These are phyloP conservation scores for Caenorhabditis inopinata DNA, from an alignment of 1,140 invertebrate species.

Conservation along the genomic window DNA sequence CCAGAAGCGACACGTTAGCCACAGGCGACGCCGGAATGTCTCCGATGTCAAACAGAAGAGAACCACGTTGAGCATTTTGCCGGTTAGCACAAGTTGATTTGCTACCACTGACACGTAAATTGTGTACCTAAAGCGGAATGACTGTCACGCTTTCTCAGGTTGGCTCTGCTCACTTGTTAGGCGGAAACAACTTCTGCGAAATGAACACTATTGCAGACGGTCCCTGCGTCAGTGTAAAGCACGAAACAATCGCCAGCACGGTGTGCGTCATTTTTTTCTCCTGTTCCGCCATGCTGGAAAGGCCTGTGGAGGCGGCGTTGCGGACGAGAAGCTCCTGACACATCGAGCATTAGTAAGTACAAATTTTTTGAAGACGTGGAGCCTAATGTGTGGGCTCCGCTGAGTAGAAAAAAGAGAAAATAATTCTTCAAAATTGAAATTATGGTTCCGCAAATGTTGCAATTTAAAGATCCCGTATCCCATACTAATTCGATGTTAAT, in stretches of 20 bases:
- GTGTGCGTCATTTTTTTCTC: slow-evolving; percentile 44
- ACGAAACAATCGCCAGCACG: slow-evolving; percentile 41
- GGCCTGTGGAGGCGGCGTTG: background rate
- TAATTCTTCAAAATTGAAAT: no score
- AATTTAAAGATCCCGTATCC: no score
- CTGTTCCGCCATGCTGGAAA: slow-evolving; percentile 34
- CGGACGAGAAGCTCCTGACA: slow-evolving; percentile 38
- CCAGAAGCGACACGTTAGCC: slow-evolving; percentile 25
- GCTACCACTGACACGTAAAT: slow-evolving; percentile 29
- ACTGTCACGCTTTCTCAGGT: no score
- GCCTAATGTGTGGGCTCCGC: background rate
- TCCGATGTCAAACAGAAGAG: slow-evolving; percentile 46
- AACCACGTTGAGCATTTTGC: slow-evolving; percentile 46
- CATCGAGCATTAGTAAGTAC: no score
- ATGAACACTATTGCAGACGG: slow-evolving; percentile 36
- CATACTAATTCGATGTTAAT: no score
- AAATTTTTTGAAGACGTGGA: no score
- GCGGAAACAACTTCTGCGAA: background rate
- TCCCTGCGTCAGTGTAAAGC: slow-evolving; percentile 46
- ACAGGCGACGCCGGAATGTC: slow-evolving; percentile 34
- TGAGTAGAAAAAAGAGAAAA: no score
- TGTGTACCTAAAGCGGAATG: slow-evolving; percentile 22
- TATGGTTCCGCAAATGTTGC: no score
- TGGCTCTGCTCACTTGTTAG: slow-evolving; percentile 6
- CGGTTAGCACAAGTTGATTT: slow-evolving; percentile 40